A percentile compares a stretch with the other conserved stretches of the same genome.
phyloP scores from a whole-genome alignment of 2,888 invertebrate species.

The Deilephila porcellus region DNA sequence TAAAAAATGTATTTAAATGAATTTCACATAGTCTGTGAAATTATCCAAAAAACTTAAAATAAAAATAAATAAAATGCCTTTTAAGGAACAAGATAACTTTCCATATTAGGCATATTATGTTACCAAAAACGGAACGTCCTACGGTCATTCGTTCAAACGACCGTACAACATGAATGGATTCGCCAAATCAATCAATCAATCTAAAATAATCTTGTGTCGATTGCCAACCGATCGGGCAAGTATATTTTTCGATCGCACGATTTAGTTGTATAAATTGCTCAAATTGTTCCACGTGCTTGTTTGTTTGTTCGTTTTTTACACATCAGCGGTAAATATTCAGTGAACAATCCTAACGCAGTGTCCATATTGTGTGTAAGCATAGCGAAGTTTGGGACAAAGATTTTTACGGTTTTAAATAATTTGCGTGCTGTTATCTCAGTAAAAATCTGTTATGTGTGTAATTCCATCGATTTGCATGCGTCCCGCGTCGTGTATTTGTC shows the following conservation, averaged over 20 bases:
- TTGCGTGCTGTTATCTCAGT: conserved; percentile 64
- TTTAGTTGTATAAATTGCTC: conserved; percentile 50
- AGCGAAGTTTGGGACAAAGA: conserved; percentile 56
- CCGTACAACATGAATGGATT: conserved; percentile 25
- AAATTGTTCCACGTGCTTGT: conserved; percentile 51
- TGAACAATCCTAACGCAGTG: conserved; percentile 57
- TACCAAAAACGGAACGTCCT: conserved; percentile 14
- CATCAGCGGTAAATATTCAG: conserved; percentile 48
- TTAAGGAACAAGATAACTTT: background rate
- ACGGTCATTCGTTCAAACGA: conserved; percentile 21
- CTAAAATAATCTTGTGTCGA: conserved; percentile 60
- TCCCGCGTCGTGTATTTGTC: conserved; percentile 54
- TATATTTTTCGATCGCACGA: conserved; percentile 51
- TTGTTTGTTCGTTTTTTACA: conserved; percentile 51
- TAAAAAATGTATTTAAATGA: too few relatives aligned
- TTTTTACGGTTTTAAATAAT: conserved; percentile 60
- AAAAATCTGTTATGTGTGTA: conserved; percentile 41
- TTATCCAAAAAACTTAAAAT: too few relatives aligned
- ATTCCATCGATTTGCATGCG: conserved; percentile 62
- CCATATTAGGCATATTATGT: background rate
- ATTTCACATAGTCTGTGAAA: too few relatives aligned
- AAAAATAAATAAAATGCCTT: background rate
- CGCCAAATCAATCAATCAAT: conserved; percentile 58
- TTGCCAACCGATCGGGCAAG: conserved; percentile 61
- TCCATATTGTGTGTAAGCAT: conserved; percentile 59